These are phyloP conservation scores for Pachypanchax playfairii DNA, from an alignment of 2,113 vertebrate genomes.

Conservation along the genomic window DNA sequence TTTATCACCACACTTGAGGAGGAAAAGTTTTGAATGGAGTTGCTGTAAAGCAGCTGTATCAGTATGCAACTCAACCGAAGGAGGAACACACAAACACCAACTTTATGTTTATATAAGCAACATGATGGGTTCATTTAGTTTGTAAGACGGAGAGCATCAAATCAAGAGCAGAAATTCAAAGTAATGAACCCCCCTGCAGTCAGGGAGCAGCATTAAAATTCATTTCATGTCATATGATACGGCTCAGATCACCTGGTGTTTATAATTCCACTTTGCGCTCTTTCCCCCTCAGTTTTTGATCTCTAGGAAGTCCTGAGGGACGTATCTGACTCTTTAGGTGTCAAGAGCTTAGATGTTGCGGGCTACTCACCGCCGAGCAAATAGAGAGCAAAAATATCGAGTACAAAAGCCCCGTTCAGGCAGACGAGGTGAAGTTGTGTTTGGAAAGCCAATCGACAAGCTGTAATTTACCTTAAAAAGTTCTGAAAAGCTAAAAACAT, in stretches of 20 bases:
- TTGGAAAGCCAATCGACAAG: neutral
- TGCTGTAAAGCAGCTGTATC: constrained; percentile 6
- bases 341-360: neutral
- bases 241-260: neutral
- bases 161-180: constrained; percentile 6
- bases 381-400: no score
- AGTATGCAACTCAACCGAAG: neutral
- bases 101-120: neutral
- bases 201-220: constrained; percentile 1
- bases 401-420: neutral
- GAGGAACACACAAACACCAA: neutral
- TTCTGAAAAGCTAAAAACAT: neutral
- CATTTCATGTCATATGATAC: neutral
- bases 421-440: neutral
- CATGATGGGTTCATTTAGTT: neutral
- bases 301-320: neutral
- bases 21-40: neutral
- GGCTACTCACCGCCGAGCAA: neutral
- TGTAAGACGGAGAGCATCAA: neutral
- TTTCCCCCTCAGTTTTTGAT: constrained; percentile 1
- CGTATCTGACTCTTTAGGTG: neutral
- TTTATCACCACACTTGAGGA: neutral
- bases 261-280: neutral
- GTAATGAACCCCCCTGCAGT: neutral
- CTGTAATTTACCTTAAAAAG: neutral